phyloP scores from a whole-genome alignment of 1,140 invertebrate genomes.

The Zaprionus capensis region DNA sequence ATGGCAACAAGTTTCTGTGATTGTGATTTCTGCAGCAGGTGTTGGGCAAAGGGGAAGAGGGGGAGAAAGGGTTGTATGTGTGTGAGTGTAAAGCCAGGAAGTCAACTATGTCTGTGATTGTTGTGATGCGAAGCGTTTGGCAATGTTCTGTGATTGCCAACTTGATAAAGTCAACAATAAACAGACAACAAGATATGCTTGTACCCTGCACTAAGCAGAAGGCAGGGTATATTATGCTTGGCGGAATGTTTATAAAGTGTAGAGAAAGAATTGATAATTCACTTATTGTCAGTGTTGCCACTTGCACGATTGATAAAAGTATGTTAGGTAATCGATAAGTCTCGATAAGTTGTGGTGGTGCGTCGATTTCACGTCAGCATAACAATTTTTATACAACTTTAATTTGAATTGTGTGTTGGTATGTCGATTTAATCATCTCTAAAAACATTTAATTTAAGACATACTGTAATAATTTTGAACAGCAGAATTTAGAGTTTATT shows the following conservation, averaged over 20 bases:
- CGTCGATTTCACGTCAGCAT: too few relatives aligned
- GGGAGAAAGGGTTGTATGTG: not conserved
- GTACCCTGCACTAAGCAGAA: not conserved
- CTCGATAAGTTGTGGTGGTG: too few relatives aligned
- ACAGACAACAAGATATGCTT: not conserved
- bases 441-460: too few relatives aligned
- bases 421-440: not conserved
- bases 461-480: too few relatives aligned
- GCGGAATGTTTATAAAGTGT: not conserved
- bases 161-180: constrained; percentile 5
- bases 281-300: not conserved
- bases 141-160: constrained; percentile 13
- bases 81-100: not conserved
- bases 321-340: too few relatives aligned
- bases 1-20: constrained; percentile 27
- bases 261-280: not conserved
- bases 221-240: not conserved
- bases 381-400: too few relatives aligned
- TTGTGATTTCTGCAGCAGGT: not conserved
- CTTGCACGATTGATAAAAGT: too few relatives aligned
- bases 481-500: too few relatives aligned
- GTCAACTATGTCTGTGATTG: constrained; percentile 18
- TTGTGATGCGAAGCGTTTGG: constrained; percentile 15
- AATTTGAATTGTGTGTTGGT: too few relatives aligned
- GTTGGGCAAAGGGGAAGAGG: not conserved